Conservation (phyloP, 2,888 invertebrate genomes). For the Ophioninae sp. region DNA sequence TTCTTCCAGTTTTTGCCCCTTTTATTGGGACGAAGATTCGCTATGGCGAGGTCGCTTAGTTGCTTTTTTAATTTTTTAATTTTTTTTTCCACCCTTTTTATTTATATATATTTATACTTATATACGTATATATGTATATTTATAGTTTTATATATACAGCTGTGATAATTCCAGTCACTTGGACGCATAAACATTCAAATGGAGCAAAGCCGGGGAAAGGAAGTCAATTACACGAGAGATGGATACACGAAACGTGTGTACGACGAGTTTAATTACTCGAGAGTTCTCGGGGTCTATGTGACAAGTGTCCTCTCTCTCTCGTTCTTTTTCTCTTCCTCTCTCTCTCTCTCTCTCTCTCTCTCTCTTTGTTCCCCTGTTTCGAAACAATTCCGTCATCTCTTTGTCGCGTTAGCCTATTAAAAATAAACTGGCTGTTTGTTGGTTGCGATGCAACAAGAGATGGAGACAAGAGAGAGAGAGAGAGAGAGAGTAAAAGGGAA, state of each 20-base stretch:
- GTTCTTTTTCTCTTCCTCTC: background rate
- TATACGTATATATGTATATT: background rate
- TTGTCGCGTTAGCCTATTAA: conserved; percentile 50
- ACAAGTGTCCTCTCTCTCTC: conserved; percentile 11
- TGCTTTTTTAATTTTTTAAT: background rate
- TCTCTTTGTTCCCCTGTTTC: background rate
- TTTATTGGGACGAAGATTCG: background rate
- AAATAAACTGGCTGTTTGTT: conserved; percentile 57
- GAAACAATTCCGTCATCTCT: conserved; percentile 48
- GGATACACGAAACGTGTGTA: conserved; percentile 29
- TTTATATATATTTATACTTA: background rate
- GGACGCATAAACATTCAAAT: conserved; percentile 26
- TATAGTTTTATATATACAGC: background rate
- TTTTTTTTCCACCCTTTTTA: background rate
- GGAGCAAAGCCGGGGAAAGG: conserved; percentile 12
- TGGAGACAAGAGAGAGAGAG: conserved; percentile 3
- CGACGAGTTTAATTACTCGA: conserved; percentile 57
- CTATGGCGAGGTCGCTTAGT: background rate
- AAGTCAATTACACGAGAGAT: conserved; percentile 27
- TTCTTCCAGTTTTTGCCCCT: background rate
- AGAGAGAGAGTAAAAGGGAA: conserved; percentile 1
- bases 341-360: conserved; percentile 29
- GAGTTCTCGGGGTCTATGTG: conserved; percentile 24
- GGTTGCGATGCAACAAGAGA: conserved; percentile 30
- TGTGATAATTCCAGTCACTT: conserved; percentile 15